phyloP scores from a whole-genome alignment of 2,797 vertebrate species.

The Aselliscus stoliczkanus region DNA sequence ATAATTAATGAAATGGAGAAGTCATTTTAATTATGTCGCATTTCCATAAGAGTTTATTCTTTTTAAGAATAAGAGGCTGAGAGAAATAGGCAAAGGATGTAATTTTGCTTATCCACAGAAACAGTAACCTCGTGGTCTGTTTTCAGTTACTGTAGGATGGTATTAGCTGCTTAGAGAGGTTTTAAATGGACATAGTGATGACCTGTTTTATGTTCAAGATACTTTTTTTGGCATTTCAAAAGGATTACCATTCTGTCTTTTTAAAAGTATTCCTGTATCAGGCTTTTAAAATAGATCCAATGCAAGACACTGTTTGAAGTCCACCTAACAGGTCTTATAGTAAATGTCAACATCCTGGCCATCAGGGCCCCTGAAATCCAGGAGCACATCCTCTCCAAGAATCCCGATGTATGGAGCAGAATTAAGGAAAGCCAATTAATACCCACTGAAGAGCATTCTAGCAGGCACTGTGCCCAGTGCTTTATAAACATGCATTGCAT shows the following conservation, averaged over 20 bases:
- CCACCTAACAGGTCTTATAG: background rate
- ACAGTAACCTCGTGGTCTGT: background rate
- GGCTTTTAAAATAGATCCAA: background rate
- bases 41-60: conserved; percentile 40
- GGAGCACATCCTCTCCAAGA: background rate
- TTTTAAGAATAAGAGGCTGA: background rate
- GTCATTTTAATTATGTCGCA: conserved; percentile 55
- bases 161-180: background rate
- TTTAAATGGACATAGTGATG: background rate
- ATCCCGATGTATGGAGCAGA: background rate
- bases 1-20: conserved; percentile 67
- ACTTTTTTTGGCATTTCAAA: conserved; percentile 49
- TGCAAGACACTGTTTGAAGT: background rate
- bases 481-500: background rate
- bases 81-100: background rate
- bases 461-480: background rate
- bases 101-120: background rate
- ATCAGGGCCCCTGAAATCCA: background rate
- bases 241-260: conserved; percentile 1
- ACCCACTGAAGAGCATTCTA: background rate
- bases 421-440: background rate
- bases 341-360: background rate
- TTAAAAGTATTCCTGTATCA: background rate
- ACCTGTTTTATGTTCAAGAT: conserved; percentile 46
- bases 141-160: background rate